A percentile compares a stretch with the other conserved stretches of the same genome.
These are phyloP conservation scores for Cirrhinus molitorella DNA, from an alignment of 2,797 vertebrate genomes.

Conservation along the genomic window DNA sequence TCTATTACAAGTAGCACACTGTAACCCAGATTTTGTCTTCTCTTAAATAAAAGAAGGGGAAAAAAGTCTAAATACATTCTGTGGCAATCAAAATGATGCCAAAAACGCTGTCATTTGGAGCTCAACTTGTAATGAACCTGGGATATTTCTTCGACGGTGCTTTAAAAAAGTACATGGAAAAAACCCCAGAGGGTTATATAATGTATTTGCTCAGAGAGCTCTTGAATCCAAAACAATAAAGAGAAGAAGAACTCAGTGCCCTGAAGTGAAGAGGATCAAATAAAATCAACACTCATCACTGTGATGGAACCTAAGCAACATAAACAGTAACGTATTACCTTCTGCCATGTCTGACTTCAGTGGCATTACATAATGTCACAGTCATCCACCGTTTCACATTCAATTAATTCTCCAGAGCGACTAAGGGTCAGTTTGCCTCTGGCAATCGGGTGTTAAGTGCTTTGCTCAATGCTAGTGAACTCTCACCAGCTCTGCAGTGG, in stretches of 20 bases:
- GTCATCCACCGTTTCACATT: constrained; percentile 35
- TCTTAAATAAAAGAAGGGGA: not conserved
- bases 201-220: constrained; percentile 58
- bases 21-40: not conserved
- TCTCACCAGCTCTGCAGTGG: not conserved
- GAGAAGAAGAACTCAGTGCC: constrained; percentile 25
- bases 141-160: constrained; percentile 32
- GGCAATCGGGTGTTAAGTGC: constrained; percentile 8
- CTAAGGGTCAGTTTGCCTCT: constrained; percentile 4
- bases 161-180: constrained; percentile 45
- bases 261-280: constrained; percentile 43
- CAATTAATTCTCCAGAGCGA: constrained; percentile 34
- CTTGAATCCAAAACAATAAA: constrained; percentile 59
- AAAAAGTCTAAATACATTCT: not conserved
- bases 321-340: constrained; percentile 22
- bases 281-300: constrained; percentile 43
- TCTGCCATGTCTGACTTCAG: constrained; percentile 14
- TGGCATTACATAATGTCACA: constrained; percentile 35
- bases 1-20: not conserved
- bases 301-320: constrained; percentile 36
- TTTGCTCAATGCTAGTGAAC: not conserved
- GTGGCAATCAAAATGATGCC: not conserved
- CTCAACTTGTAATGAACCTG: not conserved
- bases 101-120: not conserved
- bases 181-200: constrained; percentile 60